Percentiles rank a stretch among this genome's conserved stretches.
Evolutionary conservation across 2,113 vertebrate genomes (phyloP).

Genomic region (Aptenodytes patagonicus): DNA sequence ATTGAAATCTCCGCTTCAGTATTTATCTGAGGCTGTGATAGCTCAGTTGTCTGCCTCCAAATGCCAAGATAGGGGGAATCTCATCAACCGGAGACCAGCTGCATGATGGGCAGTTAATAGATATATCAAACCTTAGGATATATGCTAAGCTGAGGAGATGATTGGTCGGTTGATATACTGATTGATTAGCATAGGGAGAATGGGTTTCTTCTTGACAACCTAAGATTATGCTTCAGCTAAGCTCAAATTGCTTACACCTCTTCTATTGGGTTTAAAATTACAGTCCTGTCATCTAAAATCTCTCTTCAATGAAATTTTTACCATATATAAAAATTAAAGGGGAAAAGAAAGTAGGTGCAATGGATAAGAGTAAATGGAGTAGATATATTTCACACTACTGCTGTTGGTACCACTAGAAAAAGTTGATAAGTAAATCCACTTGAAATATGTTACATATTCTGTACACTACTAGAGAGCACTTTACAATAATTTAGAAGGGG

Average conservation of each 20-base stretch:
- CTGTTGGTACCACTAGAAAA: slow-evolving; percentile 72
- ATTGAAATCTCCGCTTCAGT: slow-evolving; percentile 95
- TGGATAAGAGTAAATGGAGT: slow-evolving; percentile 79
- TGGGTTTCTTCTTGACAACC: slow-evolving; percentile 96
- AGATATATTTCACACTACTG: slow-evolving; percentile 75
- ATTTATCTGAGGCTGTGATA: slow-evolving; percentile 97
- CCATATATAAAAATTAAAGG: slow-evolving; percentile 98
- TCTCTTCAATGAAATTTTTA: slow-evolving; percentile 95
- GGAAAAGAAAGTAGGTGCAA: slow-evolving; percentile 77
- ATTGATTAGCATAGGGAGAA: slow-evolving; percentile 99
- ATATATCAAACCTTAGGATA: slow-evolving; percentile 96
- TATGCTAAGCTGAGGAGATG: slow-evolving; percentile 94
- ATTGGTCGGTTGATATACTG: slow-evolving; percentile 90
- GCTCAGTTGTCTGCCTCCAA: slow-evolving; percentile 93
- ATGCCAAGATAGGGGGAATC: slow-evolving; percentile 92
- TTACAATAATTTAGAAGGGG: slow-evolving; percentile 15
- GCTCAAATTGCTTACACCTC: slow-evolving; percentile 95
- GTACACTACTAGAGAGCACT: slow-evolving; percentile 50
- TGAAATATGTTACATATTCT: slow-evolving; percentile 63
- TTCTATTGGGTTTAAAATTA: slow-evolving; percentile 96
- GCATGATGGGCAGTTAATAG: slow-evolving; percentile 95
- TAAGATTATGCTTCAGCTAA: slow-evolving; percentile 92
- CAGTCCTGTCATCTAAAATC: slow-evolving; percentile 97
- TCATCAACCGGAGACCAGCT: slow-evolving; percentile 86
- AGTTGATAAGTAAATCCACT: slow-evolving; percentile 78